Evolutionary conservation across 2,113 vertebrate species (phyloP), one percentile per base, ranked within the genome.

Genomic region (Leptobrachium leishanense): DNA sequence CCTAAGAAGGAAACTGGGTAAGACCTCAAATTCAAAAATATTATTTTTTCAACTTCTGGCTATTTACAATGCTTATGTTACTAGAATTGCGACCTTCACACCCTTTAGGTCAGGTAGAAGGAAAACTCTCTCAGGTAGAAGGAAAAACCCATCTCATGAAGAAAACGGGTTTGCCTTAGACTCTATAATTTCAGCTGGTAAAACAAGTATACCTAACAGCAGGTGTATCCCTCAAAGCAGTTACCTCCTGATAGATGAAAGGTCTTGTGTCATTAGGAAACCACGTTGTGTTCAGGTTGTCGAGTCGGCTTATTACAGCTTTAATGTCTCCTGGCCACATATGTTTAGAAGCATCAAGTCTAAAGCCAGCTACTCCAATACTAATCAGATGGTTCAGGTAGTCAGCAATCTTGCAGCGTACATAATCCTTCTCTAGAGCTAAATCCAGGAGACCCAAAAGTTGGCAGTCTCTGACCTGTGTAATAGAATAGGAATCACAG

Each of bases 271-370:
- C 92, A 64, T 1, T 1, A 6, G 90, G 0, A 84, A 98, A 98
- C 95, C 95, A 97, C 0, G 4, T 82, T 62, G 84, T 91, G 82
- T 89, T 96, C 39, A 98, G 91, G 79, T 93, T 91, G 5, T 92
- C 78, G 39, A 98, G 88, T 63, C 86, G 82, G 0, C 87, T 82
- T 39, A 90, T 85, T 82, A 96, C 0, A 0, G 68, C 89, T 1
- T 87, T 82, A 41, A 97, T 81, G 70, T 98, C 97, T n/a, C 90
- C 93, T 0, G 96, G 96, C 96, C 96, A 98, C 94, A 98, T 96
- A 80, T 98, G 96, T 46, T 97, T 98, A 74, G 91, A 85, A 81
- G 95, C 95, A 44, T 98, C 97, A 77, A 99, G 85, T 73, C 95
- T 89, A 88, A 98, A 98, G 0, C 97, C 97, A 0, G 97, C 96